phyloP scores from a whole-genome alignment of 2,113 vertebrate genomes.

The Sminthopsis crassicaudata region DNA sequence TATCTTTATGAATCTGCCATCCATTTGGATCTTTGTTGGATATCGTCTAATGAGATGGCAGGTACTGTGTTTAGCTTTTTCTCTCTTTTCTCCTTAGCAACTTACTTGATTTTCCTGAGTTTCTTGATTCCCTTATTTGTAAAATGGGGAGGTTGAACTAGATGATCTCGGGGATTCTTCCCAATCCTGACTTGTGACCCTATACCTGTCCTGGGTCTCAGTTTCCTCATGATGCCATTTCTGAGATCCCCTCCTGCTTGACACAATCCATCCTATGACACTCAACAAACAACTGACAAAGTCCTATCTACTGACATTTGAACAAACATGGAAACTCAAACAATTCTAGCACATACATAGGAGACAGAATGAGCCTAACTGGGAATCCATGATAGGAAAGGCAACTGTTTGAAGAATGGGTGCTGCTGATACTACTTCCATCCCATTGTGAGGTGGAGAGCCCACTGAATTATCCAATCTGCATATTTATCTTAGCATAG shows the following conservation, averaged over 20 bases:
- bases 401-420: not conserved
- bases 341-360: not conserved
- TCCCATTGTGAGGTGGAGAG: not conserved
- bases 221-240: not conserved
- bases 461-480: not conserved
- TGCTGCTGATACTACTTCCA: not conserved
- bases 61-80: not conserved
- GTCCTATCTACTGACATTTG: not conserved
- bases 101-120: not conserved
- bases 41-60: not conserved
- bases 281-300: not conserved
- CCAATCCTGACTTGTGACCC: not conserved
- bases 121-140: not conserved
- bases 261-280: not conserved
- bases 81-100: not conserved
- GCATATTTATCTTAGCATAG: not conserved
- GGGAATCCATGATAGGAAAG: not conserved
- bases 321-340: not conserved
- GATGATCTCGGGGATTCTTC: not conserved
- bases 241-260: not conserved
- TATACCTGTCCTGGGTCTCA: not conserved
- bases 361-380: not conserved
- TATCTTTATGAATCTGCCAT: not conserved
- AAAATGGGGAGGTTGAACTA: not conserved
- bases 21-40: not conserved